These are phyloP conservation scores for Drepana arcuata DNA, from an alignment of 1,140 invertebrate genomes.

Conservation along the genomic window DNA sequence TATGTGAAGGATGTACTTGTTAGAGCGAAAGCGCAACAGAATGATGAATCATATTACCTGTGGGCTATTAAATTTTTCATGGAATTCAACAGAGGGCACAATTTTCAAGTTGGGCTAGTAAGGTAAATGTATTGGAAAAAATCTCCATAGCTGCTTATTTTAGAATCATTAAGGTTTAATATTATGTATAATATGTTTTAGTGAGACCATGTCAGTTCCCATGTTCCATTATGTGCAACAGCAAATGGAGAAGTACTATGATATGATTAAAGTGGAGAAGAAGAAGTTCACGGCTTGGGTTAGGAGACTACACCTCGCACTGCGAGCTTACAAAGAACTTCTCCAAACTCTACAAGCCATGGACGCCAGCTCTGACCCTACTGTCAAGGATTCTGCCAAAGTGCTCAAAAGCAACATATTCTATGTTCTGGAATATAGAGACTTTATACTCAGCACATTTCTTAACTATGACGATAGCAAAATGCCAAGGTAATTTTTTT, in stretches of 20 bases:
- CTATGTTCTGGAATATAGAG: conserved; percentile 95
- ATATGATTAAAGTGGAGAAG: conserved; percentile 90
- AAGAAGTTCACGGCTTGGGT: conserved; percentile 89
- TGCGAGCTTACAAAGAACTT: conserved; percentile 79
- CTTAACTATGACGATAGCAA: conserved; percentile 87
- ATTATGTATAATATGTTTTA: conserved; percentile 57
- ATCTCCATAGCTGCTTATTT: neutral
- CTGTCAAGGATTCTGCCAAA: conserved; percentile 82
- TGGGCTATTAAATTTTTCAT: conserved; percentile 97
- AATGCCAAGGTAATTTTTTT: conserved; percentile 91
- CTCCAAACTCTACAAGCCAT: conserved; percentile 84
- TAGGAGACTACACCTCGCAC: conserved; percentile 84
- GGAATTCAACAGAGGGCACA: conserved; percentile 93
- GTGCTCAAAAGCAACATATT: conserved; percentile 94
- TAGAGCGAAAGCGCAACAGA: conserved; percentile 74
- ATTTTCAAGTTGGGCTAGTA: conserved; percentile 90
- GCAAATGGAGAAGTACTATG: conserved; percentile 90
- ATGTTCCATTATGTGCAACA: conserved; percentile 95
- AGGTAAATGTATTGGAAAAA: conserved; percentile 74
- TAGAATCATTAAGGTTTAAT: neutral
- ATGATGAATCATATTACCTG: conserved; percentile 95
- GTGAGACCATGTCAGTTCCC: conserved; percentile 90
- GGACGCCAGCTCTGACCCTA: conserved; percentile 80
- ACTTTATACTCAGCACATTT: conserved; percentile 87
- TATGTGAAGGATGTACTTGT: conserved; percentile 81